Conservation (phyloP, 2,888 invertebrate species). For the Brachylomia viminalis region DNA sequence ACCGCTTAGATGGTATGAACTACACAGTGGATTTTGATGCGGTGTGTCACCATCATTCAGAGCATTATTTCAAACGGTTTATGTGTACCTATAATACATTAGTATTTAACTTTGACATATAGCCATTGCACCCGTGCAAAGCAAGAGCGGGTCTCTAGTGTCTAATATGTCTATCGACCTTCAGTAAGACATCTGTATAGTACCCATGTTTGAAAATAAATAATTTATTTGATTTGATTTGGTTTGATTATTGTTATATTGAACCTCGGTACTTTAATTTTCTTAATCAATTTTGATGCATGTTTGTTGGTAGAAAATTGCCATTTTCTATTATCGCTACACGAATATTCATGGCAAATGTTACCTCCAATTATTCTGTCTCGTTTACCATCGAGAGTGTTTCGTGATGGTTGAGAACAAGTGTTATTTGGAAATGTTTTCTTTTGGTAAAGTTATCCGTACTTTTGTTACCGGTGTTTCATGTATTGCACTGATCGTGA, state of each 20-base stretch:
- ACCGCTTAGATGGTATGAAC: background rate
- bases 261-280: slow-evolving; percentile 44
- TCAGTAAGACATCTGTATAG: background rate
- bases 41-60: background rate
- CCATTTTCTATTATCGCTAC: slow-evolving; percentile 11
- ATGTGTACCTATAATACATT: background rate
- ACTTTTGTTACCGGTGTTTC: background rate
- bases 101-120: background rate
- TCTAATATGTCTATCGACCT: slow-evolving; percentile 56
- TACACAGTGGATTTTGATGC: background rate
- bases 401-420: slow-evolving; percentile 15
- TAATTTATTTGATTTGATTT: background rate
- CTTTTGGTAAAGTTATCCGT: background rate
- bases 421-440: slow-evolving; percentile 2
- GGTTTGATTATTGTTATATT: slow-evolving; percentile 34
- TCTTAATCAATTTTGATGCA: slow-evolving; percentile 27
- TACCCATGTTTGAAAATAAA: background rate
- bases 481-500: background rate
- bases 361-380: slow-evolving; percentile 33
- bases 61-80: background rate
- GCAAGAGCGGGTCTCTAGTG: background rate
- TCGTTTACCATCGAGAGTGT: slow-evolving; percentile 12
- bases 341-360: slow-evolving; percentile 19
- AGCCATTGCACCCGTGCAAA: background rate
- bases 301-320: slow-evolving; percentile 31